Evolutionary conservation across 2,888 invertebrate genomes (phyloP), one percentile per base, ranked within the genome.

Genomic region (Cordilura impudica): DNA sequence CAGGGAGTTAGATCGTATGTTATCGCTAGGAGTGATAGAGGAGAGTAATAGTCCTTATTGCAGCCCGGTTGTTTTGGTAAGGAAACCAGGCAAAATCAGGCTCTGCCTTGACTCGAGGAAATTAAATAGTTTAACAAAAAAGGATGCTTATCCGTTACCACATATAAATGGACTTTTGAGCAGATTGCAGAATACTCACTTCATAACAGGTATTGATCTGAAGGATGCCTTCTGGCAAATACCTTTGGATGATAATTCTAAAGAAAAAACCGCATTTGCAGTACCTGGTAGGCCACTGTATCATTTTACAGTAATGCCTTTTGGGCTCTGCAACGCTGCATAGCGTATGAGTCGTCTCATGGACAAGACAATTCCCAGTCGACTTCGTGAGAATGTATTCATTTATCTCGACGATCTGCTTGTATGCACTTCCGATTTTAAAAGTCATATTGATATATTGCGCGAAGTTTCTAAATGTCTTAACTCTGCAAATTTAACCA

Each of bases 291-390:
- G 66, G 26, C 43, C 53, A 26, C 23, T 66, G 61, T 63, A 63
- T 23, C 65, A 66, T 2, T 53, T 5, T 43, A 66, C 39, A 18
- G 51, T 51, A 12, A 65, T 65, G 61, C 61, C 61, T 12, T 53
- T n/a, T n/a, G n/a, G n/a, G n/a, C n/a, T n/a, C n/a, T n/a, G n/a
- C n/a, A n/a, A n/a, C n/a, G n/a, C n/a, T 26, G n/a, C n/a, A n/a
- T 19, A 58, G 4, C 39, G 67, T 29, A 76, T 82, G 80, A 69
- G 78, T 18, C 35, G 77, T 10, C 45, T 69, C 19, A 51, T 69
- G 69, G 56, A 76, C 12, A 69, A 63, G 10, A 29, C n/a, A n/a
- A n/a, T n/a, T n/a, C n/a, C n/a, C n/a, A n/a, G n/a, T n/a, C n/a
- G n/a, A n/a, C n/a, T n/a, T n/a, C n/a, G n/a, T n/a, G n/a, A n/a